phyloP scores from a whole-genome alignment of 1,140 invertebrate genomes.

The Sitodiplosis mosellana region DNA sequence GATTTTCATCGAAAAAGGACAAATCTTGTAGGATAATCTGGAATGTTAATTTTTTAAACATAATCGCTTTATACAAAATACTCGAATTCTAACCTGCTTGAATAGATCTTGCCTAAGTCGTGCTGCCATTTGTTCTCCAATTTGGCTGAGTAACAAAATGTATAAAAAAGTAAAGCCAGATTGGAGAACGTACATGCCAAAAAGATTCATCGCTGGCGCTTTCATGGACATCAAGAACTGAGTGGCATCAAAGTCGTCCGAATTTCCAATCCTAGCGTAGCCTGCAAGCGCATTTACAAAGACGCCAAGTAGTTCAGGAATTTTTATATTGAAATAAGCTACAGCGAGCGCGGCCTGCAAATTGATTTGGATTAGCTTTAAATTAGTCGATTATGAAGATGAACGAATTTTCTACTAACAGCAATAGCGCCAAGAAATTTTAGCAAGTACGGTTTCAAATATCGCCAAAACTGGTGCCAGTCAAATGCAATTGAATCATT shows the following conservation, averaged over 20 bases:
- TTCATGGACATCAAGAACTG: conserved; percentile 41
- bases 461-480: conserved; percentile 41
- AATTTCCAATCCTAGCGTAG: conserved; percentile 27
- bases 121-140: conserved; percentile 72
- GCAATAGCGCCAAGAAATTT: conserved; percentile 33
- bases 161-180: conserved; percentile 75
- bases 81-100: too few species aligned
- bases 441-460: conserved; percentile 36
- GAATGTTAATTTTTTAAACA: too few species aligned
- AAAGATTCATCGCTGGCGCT: conserved; percentile 42
- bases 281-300: conserved; percentile 54
- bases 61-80: too few species aligned
- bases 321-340: conserved; percentile 63
- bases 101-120: conserved; percentile 68
- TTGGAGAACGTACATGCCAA: conserved; percentile 51
- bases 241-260: conserved; percentile 14
- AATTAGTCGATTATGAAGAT: background rate
- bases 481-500: conserved; percentile 30
- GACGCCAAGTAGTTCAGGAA: conserved; percentile 55
- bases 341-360: conserved; percentile 59
- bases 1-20: conserved; percentile 75
- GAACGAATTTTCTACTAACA: conserved; percentile 24
- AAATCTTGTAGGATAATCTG: conserved; percentile 76
- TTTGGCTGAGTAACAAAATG: conserved; percentile 64
- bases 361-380: background rate